Percentiles rank a stretch among this genome's conserved stretches.
phyloP scores from a whole-genome alignment of 2,797 vertebrate genomes.

The Sebastes steindachneri region DNA sequence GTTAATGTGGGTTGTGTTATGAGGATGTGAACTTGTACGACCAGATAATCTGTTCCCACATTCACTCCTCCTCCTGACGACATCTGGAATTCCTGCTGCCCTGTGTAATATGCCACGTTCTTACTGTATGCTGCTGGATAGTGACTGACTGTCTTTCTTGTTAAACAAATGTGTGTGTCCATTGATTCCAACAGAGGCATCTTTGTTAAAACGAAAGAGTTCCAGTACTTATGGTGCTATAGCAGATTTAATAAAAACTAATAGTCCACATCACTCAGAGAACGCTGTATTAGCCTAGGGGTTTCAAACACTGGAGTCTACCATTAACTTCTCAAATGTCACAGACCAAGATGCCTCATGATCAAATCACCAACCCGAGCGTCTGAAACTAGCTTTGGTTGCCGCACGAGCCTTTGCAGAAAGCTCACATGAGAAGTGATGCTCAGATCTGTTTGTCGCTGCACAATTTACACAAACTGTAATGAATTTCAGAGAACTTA shows the following conservation, averaged over 20 bases:
- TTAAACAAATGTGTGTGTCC: neutral
- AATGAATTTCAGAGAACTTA: neutral
- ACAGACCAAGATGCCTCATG: neutral
- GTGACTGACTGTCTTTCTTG: neutral
- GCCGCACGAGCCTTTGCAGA: neutral
- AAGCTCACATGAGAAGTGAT: neutral
- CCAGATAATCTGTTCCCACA: neutral
- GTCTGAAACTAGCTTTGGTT: neutral
- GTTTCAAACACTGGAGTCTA: neutral
- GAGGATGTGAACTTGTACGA: neutral
- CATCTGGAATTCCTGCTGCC: neutral
- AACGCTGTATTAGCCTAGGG: neutral
- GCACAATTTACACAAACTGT: neutral
- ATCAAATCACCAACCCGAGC: neutral
- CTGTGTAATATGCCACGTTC: neutral
- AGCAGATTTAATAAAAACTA: neutral
- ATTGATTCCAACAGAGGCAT: neutral
- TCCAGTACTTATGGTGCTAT: too few species aligned
- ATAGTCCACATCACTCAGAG: neutral
- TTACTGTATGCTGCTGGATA: neutral
- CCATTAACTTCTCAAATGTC: constrained; percentile 17
- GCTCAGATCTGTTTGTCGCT: neutral
- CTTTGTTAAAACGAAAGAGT: neutral
- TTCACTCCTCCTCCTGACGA: neutral
- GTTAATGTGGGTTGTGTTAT: neutral